Base-by-base conservation (phyloP, 1,140 invertebrate genomes). In the Drosophila kikkawai region DNA sequence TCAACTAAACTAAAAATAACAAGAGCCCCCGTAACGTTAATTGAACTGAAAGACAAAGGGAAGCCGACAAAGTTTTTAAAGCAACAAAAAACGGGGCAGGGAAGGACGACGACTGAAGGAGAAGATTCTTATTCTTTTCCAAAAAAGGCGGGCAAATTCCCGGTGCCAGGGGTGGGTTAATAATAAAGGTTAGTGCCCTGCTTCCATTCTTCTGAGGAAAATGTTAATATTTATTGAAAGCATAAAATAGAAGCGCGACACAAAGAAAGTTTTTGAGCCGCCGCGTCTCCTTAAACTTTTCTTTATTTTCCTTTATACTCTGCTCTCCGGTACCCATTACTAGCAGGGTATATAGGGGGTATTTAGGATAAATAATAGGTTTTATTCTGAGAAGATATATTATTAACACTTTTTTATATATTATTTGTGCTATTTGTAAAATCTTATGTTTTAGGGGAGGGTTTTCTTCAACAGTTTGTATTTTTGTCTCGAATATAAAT, bases 171-270 rank as follows among this genome's bases (percentile, higher is more conserved):
- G 29, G 7, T 12, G 17, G 17, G 12, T 1, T 29, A 29, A 11
- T 15, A 19, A 17, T 15, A 37, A 37, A 42, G 45, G 37, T 55
- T 56, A 41, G n/a, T 53, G 56, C 26, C 48, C 17, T 32, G 34
- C 65, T 66, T 37, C 9, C 13, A 7, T 53, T 53, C 50, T 36
- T 53, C 17, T 22, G 17, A 6, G 41, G 50, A 68, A 79, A 79
- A 80, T 79, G 60, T 79, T 80, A 66, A 80, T 80, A 80, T 80
- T 80, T 80, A 79, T 80, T 80, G 75, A 80, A 74, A 79, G 68
- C 77, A 79, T 79, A 79, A 79, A 74, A 77, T 64, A 79, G 60
- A 58, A 78, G 60, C 32, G 57, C 57, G 55, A 57, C 50, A 61
- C 47, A 75, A 68, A 67, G 64, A 78, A 78, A 78, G 55, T 53